Conservation (phyloP, 1,140 invertebrate species). For the Anadara kagoshimensis region DNA sequence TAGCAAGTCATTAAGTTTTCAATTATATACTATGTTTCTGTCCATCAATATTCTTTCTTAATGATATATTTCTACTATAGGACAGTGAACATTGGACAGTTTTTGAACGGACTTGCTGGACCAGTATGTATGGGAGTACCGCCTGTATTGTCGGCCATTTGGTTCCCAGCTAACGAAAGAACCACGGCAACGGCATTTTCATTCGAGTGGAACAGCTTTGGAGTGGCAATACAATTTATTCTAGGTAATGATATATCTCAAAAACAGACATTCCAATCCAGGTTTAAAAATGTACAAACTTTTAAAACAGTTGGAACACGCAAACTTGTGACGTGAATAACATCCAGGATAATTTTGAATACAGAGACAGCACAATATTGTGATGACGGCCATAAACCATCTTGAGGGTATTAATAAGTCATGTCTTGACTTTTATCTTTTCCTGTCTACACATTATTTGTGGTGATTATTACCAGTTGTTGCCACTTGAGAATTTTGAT, state of each 20-base stretch:
- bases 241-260: conserved; percentile 47
- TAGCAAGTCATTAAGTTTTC: no score
- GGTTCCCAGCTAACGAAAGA: conserved; percentile 71
- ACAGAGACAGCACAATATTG: no score
- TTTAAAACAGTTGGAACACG: background rate
- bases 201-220: conserved; percentile 37
- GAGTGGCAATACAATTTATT: conserved; percentile 47
- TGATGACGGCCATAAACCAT: no score
- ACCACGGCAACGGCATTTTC: conserved; percentile 65
- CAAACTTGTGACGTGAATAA: no score
- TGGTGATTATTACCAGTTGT: no score
- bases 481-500: no score
- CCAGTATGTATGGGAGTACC: conserved; percentile 66
- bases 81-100: conserved; percentile 50
- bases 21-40: no score
- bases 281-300: background rate
- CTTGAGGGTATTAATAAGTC: no score
- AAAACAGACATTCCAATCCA: background rate
- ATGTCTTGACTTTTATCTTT: no score
- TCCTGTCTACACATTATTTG: no score
- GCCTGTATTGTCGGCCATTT: conserved; percentile 63
- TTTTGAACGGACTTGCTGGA: conserved; percentile 69
- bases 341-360: no score
- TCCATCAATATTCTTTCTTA: background rate
- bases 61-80: conserved; percentile 26